phyloP scores from a whole-genome alignment of 2,797 vertebrate species.

The Neosilurus hyrtlii region DNA sequence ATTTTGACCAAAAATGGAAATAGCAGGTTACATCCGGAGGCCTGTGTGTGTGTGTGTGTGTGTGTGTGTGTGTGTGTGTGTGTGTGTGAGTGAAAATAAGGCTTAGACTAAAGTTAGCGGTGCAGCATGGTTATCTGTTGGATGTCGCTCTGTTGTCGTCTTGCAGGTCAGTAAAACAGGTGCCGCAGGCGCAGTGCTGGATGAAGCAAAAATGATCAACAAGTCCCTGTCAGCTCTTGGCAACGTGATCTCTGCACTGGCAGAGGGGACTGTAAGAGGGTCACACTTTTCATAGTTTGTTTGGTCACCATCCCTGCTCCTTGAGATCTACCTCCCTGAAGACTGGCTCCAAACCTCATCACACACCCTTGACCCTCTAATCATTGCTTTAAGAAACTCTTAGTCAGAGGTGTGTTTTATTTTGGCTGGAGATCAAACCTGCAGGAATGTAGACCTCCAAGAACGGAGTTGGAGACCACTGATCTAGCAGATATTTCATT shows the following conservation, averaged over 20 bases:
- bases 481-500: neutral
- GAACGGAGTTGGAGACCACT: too few species aligned
- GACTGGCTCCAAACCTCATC: too few species aligned
- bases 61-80: neutral
- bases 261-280: slow-evolving; percentile 83
- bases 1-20: too few species aligned
- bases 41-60: too few species aligned
- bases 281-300: neutral
- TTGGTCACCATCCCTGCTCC: neutral
- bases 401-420: too few species aligned
- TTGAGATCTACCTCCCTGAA: too few species aligned
- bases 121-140: neutral
- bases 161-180: slow-evolving; percentile 92
- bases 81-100: neutral
- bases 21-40: too few species aligned
- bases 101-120: neutral
- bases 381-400: too few species aligned
- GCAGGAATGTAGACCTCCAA: too few species aligned
- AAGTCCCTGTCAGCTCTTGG: slow-evolving; percentile 92
- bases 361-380: too few species aligned
- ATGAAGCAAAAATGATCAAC: slow-evolving; percentile 97
- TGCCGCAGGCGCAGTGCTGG: slow-evolving; percentile 87
- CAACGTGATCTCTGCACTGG: slow-evolving; percentile 92
- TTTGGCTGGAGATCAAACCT: too few species aligned
- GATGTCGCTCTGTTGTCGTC: neutral